A percentile compares a stretch with the other conserved stretches of the same genome.
These are phyloP conservation scores for Semibalanus balanoides DNA, from an alignment of 1,140 invertebrate genomes.

Conservation along the genomic window DNA sequence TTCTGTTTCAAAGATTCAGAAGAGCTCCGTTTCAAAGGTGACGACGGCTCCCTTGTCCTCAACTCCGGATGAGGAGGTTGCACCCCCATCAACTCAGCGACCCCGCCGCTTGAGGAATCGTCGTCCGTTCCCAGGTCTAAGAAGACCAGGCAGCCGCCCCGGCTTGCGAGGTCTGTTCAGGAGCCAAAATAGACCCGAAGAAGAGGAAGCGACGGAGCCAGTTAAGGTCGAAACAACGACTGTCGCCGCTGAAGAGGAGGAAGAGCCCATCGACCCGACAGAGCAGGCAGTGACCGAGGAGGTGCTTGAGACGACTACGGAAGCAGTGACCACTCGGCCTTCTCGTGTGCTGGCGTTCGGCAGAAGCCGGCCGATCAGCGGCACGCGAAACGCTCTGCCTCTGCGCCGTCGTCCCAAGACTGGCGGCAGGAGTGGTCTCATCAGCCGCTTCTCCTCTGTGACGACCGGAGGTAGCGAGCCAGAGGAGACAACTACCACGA, in stretches of 20 bases:
- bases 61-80: not conserved
- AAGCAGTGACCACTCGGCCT: not conserved
- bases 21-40: not conserved
- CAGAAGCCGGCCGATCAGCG: not conserved
- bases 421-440: not conserved
- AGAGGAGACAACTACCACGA: constrained; percentile 10
- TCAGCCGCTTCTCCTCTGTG: not conserved
- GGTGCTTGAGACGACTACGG: not conserved
- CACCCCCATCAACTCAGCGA: not conserved
- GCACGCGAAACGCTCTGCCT: not conserved
- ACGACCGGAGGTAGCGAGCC: not conserved
- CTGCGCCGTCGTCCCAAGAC: not conserved
- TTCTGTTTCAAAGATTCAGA: not conserved
- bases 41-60: not conserved
- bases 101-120: not conserved
- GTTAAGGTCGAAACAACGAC: not conserved
- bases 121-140: not conserved
- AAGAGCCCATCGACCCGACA: not conserved
- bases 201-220: not conserved
- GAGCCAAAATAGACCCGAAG: not conserved
- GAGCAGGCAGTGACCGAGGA: not conserved
- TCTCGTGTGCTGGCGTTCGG: not conserved
- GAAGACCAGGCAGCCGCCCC: not conserved
- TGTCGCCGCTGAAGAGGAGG: not conserved
- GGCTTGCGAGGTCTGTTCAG: not conserved